These are phyloP conservation scores for Heliopora coerulea DNA, from an alignment of 92 coral and sea anemone species.

Conservation along the genomic window DNA sequence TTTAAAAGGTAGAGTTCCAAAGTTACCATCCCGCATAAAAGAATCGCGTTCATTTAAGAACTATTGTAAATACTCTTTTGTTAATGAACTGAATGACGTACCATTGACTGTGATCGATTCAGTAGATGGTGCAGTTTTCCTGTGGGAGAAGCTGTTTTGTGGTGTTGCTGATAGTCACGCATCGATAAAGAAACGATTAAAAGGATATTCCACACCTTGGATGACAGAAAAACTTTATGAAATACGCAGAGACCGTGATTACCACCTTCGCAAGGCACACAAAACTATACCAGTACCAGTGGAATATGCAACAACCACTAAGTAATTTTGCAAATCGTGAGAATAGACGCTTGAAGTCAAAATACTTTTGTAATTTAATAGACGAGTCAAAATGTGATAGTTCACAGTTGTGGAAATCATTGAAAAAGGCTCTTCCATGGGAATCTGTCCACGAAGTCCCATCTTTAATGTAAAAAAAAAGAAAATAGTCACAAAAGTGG, in stretches of 20 bases:
- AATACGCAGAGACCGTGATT: constrained; percentile 37
- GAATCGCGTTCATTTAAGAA: constrained; percentile 37
- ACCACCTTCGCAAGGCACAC: constrained; percentile 29
- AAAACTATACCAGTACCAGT: constrained; percentile 17
- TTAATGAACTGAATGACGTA: constrained; percentile 37
- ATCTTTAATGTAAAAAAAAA: no score
- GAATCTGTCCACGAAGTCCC: constrained; percentile 28
- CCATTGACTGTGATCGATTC: constrained; percentile 39
- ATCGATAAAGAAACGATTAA: constrained; percentile 36
- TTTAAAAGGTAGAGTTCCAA: constrained; percentile 40
- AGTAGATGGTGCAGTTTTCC: constrained; percentile 37
- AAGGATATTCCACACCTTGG: constrained; percentile 45
- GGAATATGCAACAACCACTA: constrained; percentile 42
- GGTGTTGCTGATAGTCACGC: constrained; percentile 50
- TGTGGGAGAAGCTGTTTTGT: constrained; percentile 40
- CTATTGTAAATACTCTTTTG: constrained; percentile 36
- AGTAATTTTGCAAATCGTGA: constrained; percentile 39
- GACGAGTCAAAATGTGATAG: constrained; percentile 44
- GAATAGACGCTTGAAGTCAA: constrained; percentile 37
- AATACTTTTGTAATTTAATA: constrained; percentile 47
- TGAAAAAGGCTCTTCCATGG: constrained; percentile 34
- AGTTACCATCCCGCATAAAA: constrained; percentile 9
- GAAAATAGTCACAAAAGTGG: not conserved
- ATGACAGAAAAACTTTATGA: constrained; percentile 45
- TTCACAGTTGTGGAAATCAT: constrained; percentile 46